A percentile compares a stretch with the other conserved stretches of the same genome.
phyloP scores from a whole-genome alignment of 2,797 vertebrate genomes.

The Sciurus carolinensis region DNA sequence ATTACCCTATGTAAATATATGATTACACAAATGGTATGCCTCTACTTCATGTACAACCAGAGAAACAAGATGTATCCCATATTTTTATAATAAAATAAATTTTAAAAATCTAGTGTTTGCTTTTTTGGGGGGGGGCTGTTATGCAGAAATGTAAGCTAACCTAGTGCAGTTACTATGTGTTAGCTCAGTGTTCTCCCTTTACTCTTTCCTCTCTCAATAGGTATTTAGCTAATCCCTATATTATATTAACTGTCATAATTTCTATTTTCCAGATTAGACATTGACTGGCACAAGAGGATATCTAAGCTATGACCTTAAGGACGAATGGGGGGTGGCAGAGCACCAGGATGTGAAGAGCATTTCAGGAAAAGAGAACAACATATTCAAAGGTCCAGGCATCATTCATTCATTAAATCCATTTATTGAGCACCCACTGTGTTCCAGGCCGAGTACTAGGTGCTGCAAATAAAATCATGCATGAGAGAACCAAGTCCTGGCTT shows the following conservation, averaged over 20 bases:
- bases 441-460: background rate
- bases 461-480: background rate
- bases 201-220: background rate
- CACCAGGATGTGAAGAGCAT: background rate
- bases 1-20: too few relatives aligned
- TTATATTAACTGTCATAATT: background rate
- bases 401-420: background rate
- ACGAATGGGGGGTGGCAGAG: background rate
- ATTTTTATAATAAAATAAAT: too few relatives aligned
- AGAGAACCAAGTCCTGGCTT: background rate
- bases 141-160: background rate
- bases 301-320: constrained; percentile 13
- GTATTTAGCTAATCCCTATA: background rate
- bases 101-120: background rate
- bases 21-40: too few relatives aligned
- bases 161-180: background rate
- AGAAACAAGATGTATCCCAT: too few relatives aligned
- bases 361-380: background rate
- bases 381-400: background rate
- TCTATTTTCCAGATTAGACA: background rate
- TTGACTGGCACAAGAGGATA: background rate
- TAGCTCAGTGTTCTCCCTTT: background rate
- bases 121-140: background rate
- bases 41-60: too few relatives aligned
- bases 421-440: background rate